These are phyloP conservation scores for Dipodomys merriami DNA, from an alignment of 2,113 vertebrate genomes.

Conservation along the genomic window DNA sequence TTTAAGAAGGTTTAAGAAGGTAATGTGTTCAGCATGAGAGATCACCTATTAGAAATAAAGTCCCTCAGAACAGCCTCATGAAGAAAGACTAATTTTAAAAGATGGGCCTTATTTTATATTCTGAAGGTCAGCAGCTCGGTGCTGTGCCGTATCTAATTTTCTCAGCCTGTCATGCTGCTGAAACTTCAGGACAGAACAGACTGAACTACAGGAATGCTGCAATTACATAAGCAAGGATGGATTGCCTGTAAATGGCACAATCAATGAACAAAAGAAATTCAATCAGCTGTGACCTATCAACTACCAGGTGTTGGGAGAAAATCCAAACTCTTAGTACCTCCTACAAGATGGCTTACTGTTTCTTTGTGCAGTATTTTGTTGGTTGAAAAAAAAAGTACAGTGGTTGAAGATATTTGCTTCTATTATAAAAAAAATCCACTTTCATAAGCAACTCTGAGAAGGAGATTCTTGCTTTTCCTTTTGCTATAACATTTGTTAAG, in stretches of 20 bases:
- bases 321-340: conserved; percentile 2
- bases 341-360: conserved; percentile 24
- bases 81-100: conserved; percentile 55
- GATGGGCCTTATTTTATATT: conserved; percentile 57
- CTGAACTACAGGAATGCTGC: conserved; percentile 53
- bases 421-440: background rate
- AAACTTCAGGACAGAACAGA: conserved; percentile 57
- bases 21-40: conserved; percentile 37
- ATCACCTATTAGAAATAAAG: conserved; percentile 56
- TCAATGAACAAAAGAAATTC: conserved; percentile 79
- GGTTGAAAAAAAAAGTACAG: background rate
- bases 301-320: conserved; percentile 48
- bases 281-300: conserved; percentile 59
- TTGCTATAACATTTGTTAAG: conserved; percentile 17
- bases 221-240: conserved; percentile 75
- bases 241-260: conserved; percentile 64
- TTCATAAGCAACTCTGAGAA: background rate
- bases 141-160: conserved; percentile 64
- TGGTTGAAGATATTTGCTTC: conserved; percentile 21
- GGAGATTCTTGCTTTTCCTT: conserved; percentile 11
- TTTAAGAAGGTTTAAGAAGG: conserved; percentile 46
- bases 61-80: conserved; percentile 53
- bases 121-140: conserved; percentile 66
- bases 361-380: background rate
- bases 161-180: conserved; percentile 45